Base-by-base conservation (phyloP, 2,113 vertebrate genomes). In the Calcarius ornatus region DNA sequence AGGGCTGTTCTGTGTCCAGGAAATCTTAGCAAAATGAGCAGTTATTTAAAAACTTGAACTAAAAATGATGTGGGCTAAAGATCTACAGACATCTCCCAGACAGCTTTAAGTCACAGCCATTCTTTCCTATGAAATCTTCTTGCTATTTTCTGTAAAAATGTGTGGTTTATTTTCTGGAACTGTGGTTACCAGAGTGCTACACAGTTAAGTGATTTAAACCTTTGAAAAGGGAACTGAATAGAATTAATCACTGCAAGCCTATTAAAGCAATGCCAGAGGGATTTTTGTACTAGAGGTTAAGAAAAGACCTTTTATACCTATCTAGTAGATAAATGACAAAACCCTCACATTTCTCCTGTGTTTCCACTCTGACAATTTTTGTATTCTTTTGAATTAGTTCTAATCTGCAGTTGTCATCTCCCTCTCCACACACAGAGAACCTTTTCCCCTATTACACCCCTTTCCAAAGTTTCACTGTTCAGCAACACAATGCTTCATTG, bases 291-390 rank as follows among this genome's bases (percentile, higher is more conserved):
- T 82, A 69, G 50, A 77, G 81, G 47, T 93, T 86, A 87, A 92
- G 88, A 97, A 92, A 93, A 95, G 91, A 70, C 45, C 38, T 86
- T 85, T 96, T 79, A 83, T 81, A 94, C 80, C 37, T 85, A 70
- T 86, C 63, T 91, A 54, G 63, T 54, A 73, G 61, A 66, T 91
- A 80, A 88, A 91, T 4, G 31, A 31, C 31, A 71, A 84, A 63
- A 6, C 51, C 18, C 9, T 72, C 23, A 25, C 48, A 71, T 90
- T 94, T 94, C 31, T 65, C 25, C 47, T 80, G n/a, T 84, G 71
- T 76, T 78, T 95, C 70, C 47, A 48, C 42, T 85, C 51, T 28
- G 60, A 51, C 38, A 31, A 37, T 71, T 94, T 92, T 83, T 59
- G 59, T 92, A 22, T 81, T 91, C 72, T 78, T 91, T 87, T 78